Conservation (phyloP, 2,113 vertebrate genomes). For the Crypturellus undulatus region DNA sequence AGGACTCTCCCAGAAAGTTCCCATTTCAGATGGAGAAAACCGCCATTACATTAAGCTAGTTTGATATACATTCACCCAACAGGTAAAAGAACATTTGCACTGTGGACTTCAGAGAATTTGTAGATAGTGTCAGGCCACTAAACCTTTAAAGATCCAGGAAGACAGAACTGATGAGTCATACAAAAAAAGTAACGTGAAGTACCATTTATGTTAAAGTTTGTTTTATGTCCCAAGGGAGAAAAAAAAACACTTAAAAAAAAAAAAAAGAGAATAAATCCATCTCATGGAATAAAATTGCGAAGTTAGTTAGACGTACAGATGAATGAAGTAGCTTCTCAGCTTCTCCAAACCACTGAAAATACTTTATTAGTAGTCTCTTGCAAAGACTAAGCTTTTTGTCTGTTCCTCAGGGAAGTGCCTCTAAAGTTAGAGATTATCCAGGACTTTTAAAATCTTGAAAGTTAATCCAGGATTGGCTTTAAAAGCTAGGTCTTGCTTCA, state of each 20-base stretch:
- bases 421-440: neutral
- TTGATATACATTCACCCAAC: neutral
- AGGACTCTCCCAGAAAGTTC: neutral
- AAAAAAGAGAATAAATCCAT: neutral
- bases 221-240: neutral
- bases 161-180: neutral
- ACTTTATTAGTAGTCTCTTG: neutral
- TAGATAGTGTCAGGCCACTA: neutral
- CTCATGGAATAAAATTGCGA: neutral
- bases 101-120: neutral
- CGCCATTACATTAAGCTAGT: neutral
- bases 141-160: neutral
- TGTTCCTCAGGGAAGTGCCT: neutral
- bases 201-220: neutral
- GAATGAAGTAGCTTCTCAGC: neutral
- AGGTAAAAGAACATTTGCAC: neutral
- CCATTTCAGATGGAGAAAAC: neutral
- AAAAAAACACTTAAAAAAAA: neutral
- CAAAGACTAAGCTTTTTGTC: neutral
- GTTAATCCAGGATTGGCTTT: neutral
- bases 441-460: neutral
- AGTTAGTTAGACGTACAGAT: neutral
- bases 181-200: neutral
- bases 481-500: conserved; percentile 2
- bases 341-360: neutral